Conservation (phyloP, 2,797 vertebrate genomes). For the Sebastes flavidus region DNA sequence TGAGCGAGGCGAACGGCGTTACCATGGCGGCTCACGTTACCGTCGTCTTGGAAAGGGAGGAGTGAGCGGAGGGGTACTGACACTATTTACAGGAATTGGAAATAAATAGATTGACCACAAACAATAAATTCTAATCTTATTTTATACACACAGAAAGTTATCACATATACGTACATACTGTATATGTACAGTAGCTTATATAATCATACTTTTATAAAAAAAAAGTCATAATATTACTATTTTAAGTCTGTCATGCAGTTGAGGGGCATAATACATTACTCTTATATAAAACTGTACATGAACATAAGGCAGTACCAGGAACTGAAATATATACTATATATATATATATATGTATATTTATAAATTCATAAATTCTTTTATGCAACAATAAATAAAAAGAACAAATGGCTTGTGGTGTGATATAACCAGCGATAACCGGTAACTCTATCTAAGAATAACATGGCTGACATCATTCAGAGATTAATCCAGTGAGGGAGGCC, state of each 20-base stretch:
- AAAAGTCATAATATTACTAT: constrained; percentile 3
- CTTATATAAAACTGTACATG: constrained; percentile 50
- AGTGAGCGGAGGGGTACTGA: too few species aligned
- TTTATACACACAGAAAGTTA: constrained; percentile 18
- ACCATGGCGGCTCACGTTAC: too few species aligned
- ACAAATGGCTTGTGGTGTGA: constrained; percentile 54
- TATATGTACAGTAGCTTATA: constrained; percentile 8
- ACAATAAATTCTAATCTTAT: constrained; percentile 10
- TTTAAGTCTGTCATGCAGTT: constrained; percentile 52
- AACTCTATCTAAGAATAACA: constrained; percentile 58
- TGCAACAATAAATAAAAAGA: constrained; percentile 70
- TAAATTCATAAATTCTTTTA: background rate
- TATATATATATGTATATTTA: background rate
- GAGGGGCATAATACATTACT: constrained; percentile 43
- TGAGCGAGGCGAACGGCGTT: too few species aligned
- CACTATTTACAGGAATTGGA: constrained; percentile 13
- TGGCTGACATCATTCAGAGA: constrained; percentile 58
- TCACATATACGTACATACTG: constrained; percentile 2
- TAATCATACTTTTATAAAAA: constrained; percentile 7
- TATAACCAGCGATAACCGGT: constrained; percentile 30
- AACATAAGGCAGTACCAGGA: constrained; percentile 35
- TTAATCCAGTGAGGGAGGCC: constrained; percentile 51
- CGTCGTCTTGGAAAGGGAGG: too few species aligned
- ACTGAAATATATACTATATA: background rate
- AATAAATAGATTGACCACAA: constrained; percentile 16